Evolutionary conservation across 2,797 vertebrate species (phyloP), one percentile per base, ranked within the genome.

Genomic region (Phoeniculus purpureus): DNA sequence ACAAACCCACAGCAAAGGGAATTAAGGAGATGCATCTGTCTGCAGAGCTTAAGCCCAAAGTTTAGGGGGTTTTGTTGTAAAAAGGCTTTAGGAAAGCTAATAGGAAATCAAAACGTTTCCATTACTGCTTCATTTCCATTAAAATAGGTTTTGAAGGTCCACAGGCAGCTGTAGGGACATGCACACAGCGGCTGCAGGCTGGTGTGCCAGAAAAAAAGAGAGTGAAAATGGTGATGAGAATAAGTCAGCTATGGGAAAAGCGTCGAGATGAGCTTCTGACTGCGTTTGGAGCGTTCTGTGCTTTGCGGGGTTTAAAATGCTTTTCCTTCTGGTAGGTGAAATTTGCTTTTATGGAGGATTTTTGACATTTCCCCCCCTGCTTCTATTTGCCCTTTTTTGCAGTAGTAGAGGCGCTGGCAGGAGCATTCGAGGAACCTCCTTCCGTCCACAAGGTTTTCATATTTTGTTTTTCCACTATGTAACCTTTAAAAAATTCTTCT

Each of bases 401-500:
- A 64, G 91, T 76, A 92, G 91, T 81, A 88, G 43, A 15, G 62
- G 55, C 84, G 32, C 73, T 92, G 93, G 93, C 90, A 12, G 27
- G 62, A 89, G 82, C 71, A 75, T 62, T 92, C 76, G 60, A 95
- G 94, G 95, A 96, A 90, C 79, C 89, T 93, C 91, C 91, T 82
- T 18, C 13, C 82, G 92, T 75, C 87, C 23, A 71, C 85, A 62
- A 85, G 93, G 43, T 83, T 93, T 92, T 87, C 92, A 70, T 70
- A 81, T 81, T 93, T 83, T 75, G 32, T 83, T 95, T 93, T 96
- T 94, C 91, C 93, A 83, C 85, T 74, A 87, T 70, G 91, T 66
- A 95, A 95, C 89, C 91, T 93, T 90, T 85, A 10, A 95, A 93
- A 95, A 93, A 94, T 94, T 22, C 93, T 54, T 85, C 70, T 78